Conservation (phyloP, 2,113 vertebrate genomes). For the Macrotus californicus region DNA sequence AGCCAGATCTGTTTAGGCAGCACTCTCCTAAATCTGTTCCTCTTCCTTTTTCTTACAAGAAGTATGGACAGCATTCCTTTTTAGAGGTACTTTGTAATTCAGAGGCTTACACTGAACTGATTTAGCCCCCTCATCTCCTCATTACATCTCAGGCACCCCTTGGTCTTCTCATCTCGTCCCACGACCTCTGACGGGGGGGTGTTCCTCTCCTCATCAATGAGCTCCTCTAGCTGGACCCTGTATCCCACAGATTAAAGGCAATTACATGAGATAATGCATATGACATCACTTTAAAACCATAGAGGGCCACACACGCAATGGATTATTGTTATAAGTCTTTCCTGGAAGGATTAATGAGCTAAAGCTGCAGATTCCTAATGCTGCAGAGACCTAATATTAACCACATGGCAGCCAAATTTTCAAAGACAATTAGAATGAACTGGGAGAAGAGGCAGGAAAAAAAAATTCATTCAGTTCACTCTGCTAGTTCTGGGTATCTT, state of each 20-base stretch:
- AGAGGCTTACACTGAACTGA: neutral
- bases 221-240: neutral
- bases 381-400: conserved; percentile 34
- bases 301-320: neutral
- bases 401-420: conserved; percentile 45
- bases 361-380: conserved; percentile 39
- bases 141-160: neutral
- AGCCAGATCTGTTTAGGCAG: neutral
- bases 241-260: neutral
- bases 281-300: conserved; percentile 17
- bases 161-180: neutral
- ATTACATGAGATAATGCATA: conserved; percentile 38
- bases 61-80: neutral
- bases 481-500: neutral
- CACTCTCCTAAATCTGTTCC: neutral
- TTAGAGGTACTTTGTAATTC: neutral
- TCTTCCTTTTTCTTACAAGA: conserved; percentile 8
- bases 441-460: neutral
- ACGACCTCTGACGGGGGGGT: neutral
- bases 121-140: neutral
- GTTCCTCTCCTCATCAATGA: neutral
- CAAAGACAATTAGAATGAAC: conserved; percentile 50
- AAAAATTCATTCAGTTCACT: neutral
- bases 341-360: conserved; percentile 47
- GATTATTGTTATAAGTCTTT: conserved; percentile 43